Base-by-base conservation (phyloP, 1,140 invertebrate genomes). In the Drosophila suzukii region DNA sequence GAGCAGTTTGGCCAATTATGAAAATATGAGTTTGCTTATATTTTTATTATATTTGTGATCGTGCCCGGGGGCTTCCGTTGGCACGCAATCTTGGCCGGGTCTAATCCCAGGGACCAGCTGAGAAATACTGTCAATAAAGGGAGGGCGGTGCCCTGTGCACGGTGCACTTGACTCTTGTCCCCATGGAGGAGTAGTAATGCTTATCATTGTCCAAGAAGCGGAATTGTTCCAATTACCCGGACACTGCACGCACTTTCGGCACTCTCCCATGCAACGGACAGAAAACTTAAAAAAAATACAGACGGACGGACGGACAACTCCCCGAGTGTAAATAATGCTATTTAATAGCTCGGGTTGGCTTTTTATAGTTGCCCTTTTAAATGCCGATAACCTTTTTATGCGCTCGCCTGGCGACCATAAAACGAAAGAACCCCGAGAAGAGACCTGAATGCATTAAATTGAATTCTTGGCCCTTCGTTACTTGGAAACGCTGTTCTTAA, bases 361-460 rank as follows among this genome's bases (percentile, higher is more conserved):
- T 53, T 79, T 79, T 75, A 63, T 71, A 49, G 65, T 73, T 89
- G 76, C 79, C 76, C 83, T 84, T 67, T 89, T 89, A 88, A 88
- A 89, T 78, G 83, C 76, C 80, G 84, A 88, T 88, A 89, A 89
- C 84, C 80, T 89, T 86, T 75, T 88, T 84, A 76, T 89, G 71
- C 75, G 67, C 81, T 83, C 65, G 72, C 77, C 72, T 51, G 77
- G 75, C 72, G 43, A 77, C 83, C 72, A 86, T 86, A 79, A 86
- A 86, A 81, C 46, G 27, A 66, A 68, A 83, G 57, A 72, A 32
- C 62, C 74, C 41, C 54, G 59, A 49, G 38, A 56, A 57, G 63
- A 59, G 58, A 83, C 83, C 67, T 65, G 65, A 88, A 84, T 88
- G 80, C 83, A 89, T 89, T 83, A 89, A 88, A 88, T 89, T 89